Evolutionary conservation across 1,140 invertebrate species (phyloP), one percentile per base, ranked within the genome.

Genomic region (Delia radicum): DNA sequence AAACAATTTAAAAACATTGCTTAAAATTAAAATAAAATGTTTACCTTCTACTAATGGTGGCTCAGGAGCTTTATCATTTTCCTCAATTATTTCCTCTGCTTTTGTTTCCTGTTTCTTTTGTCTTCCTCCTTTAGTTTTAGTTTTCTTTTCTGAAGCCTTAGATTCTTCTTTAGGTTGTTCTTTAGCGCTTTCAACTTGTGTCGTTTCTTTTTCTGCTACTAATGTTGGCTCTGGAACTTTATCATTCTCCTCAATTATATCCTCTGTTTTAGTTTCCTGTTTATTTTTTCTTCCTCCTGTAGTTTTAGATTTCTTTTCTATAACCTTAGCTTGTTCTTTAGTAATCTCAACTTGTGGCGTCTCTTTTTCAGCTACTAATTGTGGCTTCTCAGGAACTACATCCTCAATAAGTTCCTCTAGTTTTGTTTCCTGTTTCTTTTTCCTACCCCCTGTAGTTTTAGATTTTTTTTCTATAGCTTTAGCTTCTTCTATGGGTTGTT

Each of bases 211-310:
- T n/a, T n/a, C n/a, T n/a, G n/a, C n/a, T n/a, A n/a, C n/a, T n/a
- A n/a, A n/a, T n/a, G n/a, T n/a, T 78, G 7, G 48, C 46, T 48
- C 81, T 78, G 7, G 75, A 15, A 1, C 13, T 48, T 26, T n/a
- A n/a, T n/a, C n/a, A n/a, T n/a, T n/a, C n/a, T n/a, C n/a, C n/a
- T n/a, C n/a, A n/a, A n/a, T 63, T 63, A 6, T 18, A 6, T 31
- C 18, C 18, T 33, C 37, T 21, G 67, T 55, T 31, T 27, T 48
- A 8, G 78, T 46, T 33, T 48, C 76, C 37, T 75, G 24, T 33
- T 33, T 18, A n/a, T 29, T 31, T 3, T 10, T 37, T 12, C 26
- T 62, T 13, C 62, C 62, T 21, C 28, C 33, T 13, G 28, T 48
- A 18, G 26, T 42, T 26, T 73, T 73, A 5, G 74, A 18, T 13